A percentile compares a stretch with the other conserved stretches of the same genome.
Conservation (phyloP, 2,113 vertebrate genomes). For the Myotis brandtii region DNA sequence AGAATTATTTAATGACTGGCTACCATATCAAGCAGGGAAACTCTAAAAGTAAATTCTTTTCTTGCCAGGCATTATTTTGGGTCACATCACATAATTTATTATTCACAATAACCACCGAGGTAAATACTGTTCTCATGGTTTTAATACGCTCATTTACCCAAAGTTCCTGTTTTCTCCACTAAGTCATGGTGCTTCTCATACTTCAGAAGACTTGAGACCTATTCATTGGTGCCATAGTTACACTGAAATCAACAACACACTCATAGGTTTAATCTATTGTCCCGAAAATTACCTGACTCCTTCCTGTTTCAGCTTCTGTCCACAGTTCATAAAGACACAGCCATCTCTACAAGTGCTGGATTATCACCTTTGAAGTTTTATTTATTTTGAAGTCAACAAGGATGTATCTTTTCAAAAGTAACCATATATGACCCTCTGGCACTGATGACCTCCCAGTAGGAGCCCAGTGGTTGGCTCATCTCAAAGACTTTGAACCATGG, state of each 20-base stretch:
- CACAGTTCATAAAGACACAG: background rate
- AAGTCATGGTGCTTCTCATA: background rate
- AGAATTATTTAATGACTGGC: background rate
- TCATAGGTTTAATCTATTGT: background rate
- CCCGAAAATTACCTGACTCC: background rate
- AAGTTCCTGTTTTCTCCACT: background rate
- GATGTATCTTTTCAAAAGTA: background rate
- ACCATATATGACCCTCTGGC: background rate
- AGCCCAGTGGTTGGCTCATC: background rate
- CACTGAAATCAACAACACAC: background rate
- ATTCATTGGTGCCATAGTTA: background rate
- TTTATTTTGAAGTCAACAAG: constrained; percentile 42
- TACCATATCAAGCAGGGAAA: background rate
- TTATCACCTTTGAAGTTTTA: background rate
- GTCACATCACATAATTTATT: background rate
- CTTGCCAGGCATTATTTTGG: background rate
- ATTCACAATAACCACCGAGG: background rate
- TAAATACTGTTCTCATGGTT: background rate
- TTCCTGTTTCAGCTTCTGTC: background rate
- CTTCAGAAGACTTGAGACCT: background rate
- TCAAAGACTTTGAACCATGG: background rate
- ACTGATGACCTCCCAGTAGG: background rate
- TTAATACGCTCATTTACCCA: background rate
- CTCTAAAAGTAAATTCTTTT: background rate
- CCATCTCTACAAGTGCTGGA: background rate